These are phyloP conservation scores for Petrocephalus zakoni DNA, from an alignment of 2,113 vertebrate genomes.

Conservation along the genomic window DNA sequence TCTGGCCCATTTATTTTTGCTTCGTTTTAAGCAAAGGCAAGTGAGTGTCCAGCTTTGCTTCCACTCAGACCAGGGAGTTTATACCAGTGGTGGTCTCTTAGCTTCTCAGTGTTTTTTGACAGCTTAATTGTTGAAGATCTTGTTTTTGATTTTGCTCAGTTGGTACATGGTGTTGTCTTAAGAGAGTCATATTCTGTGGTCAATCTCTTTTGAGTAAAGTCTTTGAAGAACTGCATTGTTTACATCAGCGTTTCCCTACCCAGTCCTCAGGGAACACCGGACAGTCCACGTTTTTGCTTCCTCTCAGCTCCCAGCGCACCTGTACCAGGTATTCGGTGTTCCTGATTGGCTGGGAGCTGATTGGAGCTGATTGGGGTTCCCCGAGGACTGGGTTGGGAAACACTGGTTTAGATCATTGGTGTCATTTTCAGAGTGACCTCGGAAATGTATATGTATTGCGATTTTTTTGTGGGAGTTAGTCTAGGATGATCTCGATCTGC, in stretches of 20 bases:
- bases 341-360: no score
- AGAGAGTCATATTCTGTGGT: slow-evolving; percentile 51
- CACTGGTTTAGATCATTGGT: background rate
- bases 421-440: background rate
- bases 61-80: background rate
- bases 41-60: background rate
- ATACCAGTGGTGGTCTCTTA: background rate
- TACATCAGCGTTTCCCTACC: no score
- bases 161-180: slow-evolving; percentile 29
- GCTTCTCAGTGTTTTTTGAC: background rate
- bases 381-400: background rate
- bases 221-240: slow-evolving; percentile 61
- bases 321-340: no score
- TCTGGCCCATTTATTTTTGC: background rate
- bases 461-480: background rate
- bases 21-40: background rate
- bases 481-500: background rate
- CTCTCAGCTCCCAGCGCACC: no score
- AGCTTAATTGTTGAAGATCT: background rate
- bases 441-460: background rate
- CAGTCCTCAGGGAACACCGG: no score
- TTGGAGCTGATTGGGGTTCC: no score
- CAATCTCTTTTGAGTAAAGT: slow-evolving; percentile 54
- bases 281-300: no score
- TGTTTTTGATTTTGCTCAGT: slow-evolving; percentile 32